Evolutionary conservation across 2,888 invertebrate genomes (phyloP).

Genomic region (Polietes domitor): DNA sequence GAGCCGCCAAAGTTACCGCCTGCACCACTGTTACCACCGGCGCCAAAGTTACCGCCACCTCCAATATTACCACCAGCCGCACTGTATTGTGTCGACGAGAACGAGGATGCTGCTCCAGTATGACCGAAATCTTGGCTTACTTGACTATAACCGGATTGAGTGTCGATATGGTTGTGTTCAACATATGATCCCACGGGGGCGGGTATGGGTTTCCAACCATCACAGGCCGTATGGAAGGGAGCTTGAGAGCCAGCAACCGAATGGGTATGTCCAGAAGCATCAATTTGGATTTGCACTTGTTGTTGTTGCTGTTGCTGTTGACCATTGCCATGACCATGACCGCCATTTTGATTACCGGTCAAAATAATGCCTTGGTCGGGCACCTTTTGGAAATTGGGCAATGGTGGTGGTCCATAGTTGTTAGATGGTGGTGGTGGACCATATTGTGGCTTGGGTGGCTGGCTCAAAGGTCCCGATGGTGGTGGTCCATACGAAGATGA

Average conservation of each 20-base stretch:
- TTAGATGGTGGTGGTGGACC: conserved; percentile 77
- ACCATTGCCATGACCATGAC: conserved; percentile 79
- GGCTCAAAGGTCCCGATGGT: conserved; percentile 74
- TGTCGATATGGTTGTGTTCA: conserved; percentile 77
- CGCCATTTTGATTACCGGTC: conserved; percentile 77
- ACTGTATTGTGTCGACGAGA: conserved; percentile 68
- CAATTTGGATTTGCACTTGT: conserved; percentile 80
- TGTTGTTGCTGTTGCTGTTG: conserved; percentile 86
- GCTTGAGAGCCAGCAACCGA: conserved; percentile 76
- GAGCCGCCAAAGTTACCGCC: neutral
- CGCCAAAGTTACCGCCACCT: conserved; percentile 2
- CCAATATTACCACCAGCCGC: conserved; percentile 12
- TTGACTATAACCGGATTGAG: conserved; percentile 77
- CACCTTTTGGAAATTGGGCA: conserved; percentile 70
- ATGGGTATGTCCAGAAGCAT: conserved; percentile 75
- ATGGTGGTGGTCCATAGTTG: conserved; percentile 79
- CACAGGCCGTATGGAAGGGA: conserved; percentile 83
- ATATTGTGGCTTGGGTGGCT: conserved; percentile 80
- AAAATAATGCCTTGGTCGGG: conserved; percentile 75
- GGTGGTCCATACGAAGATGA: conserved; percentile 76
- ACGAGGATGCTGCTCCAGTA: conserved; percentile 42
- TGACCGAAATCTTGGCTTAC: conserved; percentile 70
- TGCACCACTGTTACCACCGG: neutral
- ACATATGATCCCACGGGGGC: conserved; percentile 82
- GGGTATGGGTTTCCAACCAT: conserved; percentile 93